Evolutionary conservation across 1,140 invertebrate species (phyloP).

Genomic region (Plodia interpunctella): DNA sequence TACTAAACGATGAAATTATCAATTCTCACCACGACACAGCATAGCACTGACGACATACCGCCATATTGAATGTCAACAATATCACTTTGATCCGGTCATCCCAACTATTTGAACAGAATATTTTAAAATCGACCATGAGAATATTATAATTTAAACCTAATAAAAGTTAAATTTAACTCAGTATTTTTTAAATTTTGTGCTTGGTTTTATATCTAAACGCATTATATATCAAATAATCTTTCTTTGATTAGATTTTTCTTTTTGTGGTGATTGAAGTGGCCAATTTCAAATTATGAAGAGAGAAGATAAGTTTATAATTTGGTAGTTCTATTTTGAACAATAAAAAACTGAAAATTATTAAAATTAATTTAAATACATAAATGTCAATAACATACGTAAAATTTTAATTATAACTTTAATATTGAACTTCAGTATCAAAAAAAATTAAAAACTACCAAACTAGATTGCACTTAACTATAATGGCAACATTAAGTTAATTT

Average conservation of each 20-base stretch:
- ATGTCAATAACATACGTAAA: too few relatives aligned
- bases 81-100: slow-evolving; percentile 56
- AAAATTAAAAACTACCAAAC: too few relatives aligned
- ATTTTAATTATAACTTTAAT: too few relatives aligned
- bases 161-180: slow-evolving; percentile 16
- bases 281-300: slow-evolving; percentile 9
- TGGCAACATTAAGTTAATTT: too few relatives aligned
- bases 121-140: slow-evolving; percentile 13
- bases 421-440: too few relatives aligned
- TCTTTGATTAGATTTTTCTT: slow-evolving; percentile 54
- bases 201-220: slow-evolving; percentile 63
- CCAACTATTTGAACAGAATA: slow-evolving; percentile 27
- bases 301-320: neutral
- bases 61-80: slow-evolving; percentile 86
- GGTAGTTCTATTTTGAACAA: too few relatives aligned
- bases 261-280: slow-evolving; percentile 32
- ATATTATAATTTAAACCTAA: slow-evolving; percentile 8
- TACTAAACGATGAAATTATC: slow-evolving; percentile 55
- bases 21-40: slow-evolving; percentile 90
- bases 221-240: slow-evolving; percentile 21
- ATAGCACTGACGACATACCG: slow-evolving; percentile 96
- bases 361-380: too few relatives aligned
- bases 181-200: slow-evolving; percentile 44
- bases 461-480: too few relatives aligned
- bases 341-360: too few relatives aligned